Evolutionary conservation across 2,797 vertebrate genomes (phyloP), one percentile per base, ranked within the genome.

Genomic region (Silurus aristotelis): DNA sequence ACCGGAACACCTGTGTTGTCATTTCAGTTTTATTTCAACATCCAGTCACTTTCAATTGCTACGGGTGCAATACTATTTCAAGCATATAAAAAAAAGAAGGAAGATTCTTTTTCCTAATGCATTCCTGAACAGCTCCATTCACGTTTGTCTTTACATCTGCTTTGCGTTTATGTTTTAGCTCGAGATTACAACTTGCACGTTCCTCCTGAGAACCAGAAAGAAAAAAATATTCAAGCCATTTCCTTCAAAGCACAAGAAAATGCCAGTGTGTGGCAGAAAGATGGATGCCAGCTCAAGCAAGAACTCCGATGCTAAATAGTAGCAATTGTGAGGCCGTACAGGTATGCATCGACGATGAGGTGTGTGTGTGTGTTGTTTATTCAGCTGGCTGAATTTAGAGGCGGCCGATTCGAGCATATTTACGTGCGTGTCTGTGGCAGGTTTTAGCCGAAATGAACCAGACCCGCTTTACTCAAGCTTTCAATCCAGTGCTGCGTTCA

Each of bases 371-470:
- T 63, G 60, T 80, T 87, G 92, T 96, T 96, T 95, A 88, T 92
- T 95, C 95, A 95, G 95, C 95, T 95, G 95, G 92, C 89, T 93
- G 89, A 91, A 93, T 94, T 95, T 95, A 92, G 92, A 79, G 82
- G 87, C 86, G 91, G 93, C 93, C 93, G 91, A 93, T 93, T 93
- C 90, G 92, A 92, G 93, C 91, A 91, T 52, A 90, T 92, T 89
- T 90, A 87, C 87, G 90, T 92, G 90, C 91, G 90, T 90, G 87
- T 90, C 89, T 91, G 89, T 87, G 77, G 84, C 73, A 72, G 67
- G 27, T 67, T 81, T 56, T 17, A 58, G 77, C 63, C 84, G 84
- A 88, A 71, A 77, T 73, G 77, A 86, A 85, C 72, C 85, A 89
- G 83, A 76, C 31, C 14, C 55, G 10, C 48, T 46, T 63, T 56